Conservation (phyloP, 2,113 vertebrate genomes). For the Scophthalmus maximus region DNA sequence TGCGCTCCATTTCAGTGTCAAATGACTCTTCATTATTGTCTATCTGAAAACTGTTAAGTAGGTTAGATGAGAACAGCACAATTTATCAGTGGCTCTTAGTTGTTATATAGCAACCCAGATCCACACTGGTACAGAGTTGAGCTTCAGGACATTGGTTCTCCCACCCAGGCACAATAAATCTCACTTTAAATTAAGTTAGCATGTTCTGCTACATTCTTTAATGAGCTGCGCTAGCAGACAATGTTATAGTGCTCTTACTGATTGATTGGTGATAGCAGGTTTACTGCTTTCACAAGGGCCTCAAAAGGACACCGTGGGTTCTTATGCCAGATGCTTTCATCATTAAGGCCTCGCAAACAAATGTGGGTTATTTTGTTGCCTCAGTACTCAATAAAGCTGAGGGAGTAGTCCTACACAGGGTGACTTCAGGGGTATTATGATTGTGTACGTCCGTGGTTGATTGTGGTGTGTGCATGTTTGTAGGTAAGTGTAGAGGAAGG, state of each 20-base stretch:
- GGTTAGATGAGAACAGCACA: conserved; percentile 71
- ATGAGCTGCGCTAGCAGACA: conserved; percentile 81
- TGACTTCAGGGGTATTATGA: conserved; percentile 61
- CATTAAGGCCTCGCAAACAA: conserved; percentile 52
- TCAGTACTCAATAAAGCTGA: conserved; percentile 58
- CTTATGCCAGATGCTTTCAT: conserved; percentile 58
- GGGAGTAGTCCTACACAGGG: conserved; percentile 55
- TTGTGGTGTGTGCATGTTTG: conserved; percentile 47
- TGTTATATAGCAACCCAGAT: conserved; percentile 74
- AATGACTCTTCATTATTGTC: conserved; percentile 80
- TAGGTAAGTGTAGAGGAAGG: conserved; percentile 66
- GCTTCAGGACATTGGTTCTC: conserved; percentile 64
- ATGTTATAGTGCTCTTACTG: conserved; percentile 61
- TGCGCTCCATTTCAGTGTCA: conserved; percentile 55
- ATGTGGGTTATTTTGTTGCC: conserved; percentile 45
- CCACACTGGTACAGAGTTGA: conserved; percentile 58
- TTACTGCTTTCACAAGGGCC: conserved; percentile 66
- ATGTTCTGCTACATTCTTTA: conserved; percentile 80
- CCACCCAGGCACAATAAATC: conserved; percentile 73
- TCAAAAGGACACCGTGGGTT: conserved; percentile 66
- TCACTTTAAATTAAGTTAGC: conserved; percentile 81
- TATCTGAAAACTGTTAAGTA: conserved; percentile 70
- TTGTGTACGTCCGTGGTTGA: conserved; percentile 31
- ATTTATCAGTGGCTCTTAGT: conserved; percentile 76
- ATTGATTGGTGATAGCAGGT: conserved; percentile 75